Conservation (phyloP, 2,113 vertebrate species). For the Dasypus novemcinctus region DNA sequence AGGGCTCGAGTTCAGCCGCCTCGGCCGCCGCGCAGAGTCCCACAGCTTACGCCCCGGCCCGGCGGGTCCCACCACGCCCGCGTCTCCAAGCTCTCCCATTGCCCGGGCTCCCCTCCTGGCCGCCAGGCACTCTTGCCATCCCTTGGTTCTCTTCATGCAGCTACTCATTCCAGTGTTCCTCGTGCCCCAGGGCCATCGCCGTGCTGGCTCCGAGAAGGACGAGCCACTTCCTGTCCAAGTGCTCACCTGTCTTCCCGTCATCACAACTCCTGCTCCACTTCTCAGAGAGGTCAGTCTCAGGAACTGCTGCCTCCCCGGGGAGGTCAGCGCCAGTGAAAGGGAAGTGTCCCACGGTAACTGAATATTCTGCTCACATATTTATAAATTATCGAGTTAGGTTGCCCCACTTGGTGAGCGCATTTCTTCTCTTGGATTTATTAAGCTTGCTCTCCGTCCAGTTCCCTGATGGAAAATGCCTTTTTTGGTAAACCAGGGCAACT, state of each 20-base stretch:
- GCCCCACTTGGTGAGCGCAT: not conserved
- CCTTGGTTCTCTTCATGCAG: not conserved
- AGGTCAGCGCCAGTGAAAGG: not conserved
- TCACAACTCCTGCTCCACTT: not conserved
- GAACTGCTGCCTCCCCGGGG: not conserved
- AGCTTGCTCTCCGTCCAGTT: not conserved
- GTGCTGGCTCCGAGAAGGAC: not conserved
- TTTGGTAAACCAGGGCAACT: conserved; percentile 57
- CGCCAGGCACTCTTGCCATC: not conserved
- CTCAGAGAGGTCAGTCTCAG: not conserved
- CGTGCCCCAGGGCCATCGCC: too few species aligned
- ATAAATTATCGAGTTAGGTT: not conserved
- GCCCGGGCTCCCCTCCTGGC: not conserved
- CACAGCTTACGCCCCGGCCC: not conserved
- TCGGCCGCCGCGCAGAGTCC: not conserved
- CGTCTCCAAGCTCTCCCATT: not conserved
- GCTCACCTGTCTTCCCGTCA: not conserved
- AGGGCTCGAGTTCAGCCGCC: not conserved
- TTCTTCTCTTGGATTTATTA: conserved; percentile 43
- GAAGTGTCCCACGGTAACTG: not conserved
- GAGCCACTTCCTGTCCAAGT: not conserved
- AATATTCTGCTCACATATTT: not conserved
- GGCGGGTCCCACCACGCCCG: not conserved
- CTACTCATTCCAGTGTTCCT: not conserved
- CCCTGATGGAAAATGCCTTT: conserved; percentile 47